These are phyloP conservation scores for Microplitis mediator DNA, from an alignment of 1,140 invertebrate species.

Conservation along the genomic window DNA sequence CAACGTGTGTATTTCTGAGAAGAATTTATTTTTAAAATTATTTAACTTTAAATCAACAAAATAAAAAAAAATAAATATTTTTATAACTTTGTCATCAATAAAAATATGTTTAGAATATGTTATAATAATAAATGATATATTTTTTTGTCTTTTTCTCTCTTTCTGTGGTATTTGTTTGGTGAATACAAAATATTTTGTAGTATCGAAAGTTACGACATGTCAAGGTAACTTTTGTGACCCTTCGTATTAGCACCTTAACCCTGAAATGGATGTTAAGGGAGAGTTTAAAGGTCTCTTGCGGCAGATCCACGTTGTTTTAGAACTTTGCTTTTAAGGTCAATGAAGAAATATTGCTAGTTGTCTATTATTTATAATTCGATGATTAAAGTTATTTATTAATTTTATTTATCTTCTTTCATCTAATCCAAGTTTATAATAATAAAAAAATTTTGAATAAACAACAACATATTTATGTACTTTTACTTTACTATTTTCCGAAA, in stretches of 20 bases:
- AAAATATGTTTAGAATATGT: no score
- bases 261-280: slow-evolving; percentile 28
- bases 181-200: background rate
- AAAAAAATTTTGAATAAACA: background rate
- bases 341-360: slow-evolving; percentile 2
- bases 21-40: slow-evolving; percentile 1
- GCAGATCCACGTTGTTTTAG: slow-evolving; percentile 19
- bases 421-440: background rate
- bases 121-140: background rate
- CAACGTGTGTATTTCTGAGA: background rate
- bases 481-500: background rate
- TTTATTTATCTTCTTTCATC: background rate
- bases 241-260: slow-evolving; percentile 37
- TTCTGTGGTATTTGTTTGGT: background rate
- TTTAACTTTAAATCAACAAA: background rate
- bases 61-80: no score
- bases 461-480: background rate
- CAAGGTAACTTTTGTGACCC: slow-evolving; percentile 31
- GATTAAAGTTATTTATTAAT: background rate
- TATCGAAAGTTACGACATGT: slow-evolving; percentile 21
- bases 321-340: slow-evolving; percentile 38
- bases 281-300: slow-evolving; percentile 27
- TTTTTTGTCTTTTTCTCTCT: background rate
- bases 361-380: background rate
- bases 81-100: no score